Percentiles rank a stretch among this genome's conserved stretches.
Evolutionary conservation across 2,797 vertebrate species (phyloP).

Genomic region (Poecilia picta): DNA sequence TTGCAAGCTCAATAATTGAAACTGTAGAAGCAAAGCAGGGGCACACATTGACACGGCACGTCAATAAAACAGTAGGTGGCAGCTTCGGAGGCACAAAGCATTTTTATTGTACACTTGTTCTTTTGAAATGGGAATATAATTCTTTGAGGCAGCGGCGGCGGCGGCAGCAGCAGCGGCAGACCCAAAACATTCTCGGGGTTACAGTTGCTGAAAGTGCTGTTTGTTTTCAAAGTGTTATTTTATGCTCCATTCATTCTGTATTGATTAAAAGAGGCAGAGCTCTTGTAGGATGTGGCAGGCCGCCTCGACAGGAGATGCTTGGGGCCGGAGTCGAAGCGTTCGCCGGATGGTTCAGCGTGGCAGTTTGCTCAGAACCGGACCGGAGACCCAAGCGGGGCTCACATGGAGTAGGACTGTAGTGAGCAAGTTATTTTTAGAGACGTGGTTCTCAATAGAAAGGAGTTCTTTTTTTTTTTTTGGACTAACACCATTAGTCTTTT

Average conservation of each 20-base stretch:
- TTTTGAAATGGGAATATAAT: conserved; percentile 62
- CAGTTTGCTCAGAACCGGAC: conserved; percentile 52
- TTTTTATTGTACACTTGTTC: conserved; percentile 62
- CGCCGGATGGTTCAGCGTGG: conserved; percentile 63
- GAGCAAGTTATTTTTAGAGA: conserved; percentile 77
- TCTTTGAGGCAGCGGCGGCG: conserved; percentile 56
- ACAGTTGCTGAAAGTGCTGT: conserved; percentile 42
- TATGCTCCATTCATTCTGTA: conserved; percentile 55
- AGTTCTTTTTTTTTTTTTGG: conserved; percentile 84
- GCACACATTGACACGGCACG: conserved; percentile 56
- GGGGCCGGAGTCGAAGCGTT: conserved; percentile 49
- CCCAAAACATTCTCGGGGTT: conserved; percentile 46
- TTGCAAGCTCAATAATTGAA: conserved; percentile 61
- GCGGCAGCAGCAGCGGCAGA: conserved; percentile 19
- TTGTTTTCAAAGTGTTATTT: conserved; percentile 65
- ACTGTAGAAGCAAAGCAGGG: conserved; percentile 46
- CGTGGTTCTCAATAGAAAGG: conserved; percentile 60
- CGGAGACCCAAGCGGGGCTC: conserved; percentile 40
- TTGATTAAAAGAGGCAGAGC: conserved; percentile 67
- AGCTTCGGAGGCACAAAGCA: conserved; percentile 38
- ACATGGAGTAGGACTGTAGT: conserved; percentile 55
- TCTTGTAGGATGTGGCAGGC: conserved; percentile 51
- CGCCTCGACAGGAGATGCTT: conserved; percentile 60
- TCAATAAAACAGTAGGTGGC: conserved; percentile 69
- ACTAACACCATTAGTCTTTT: conserved; percentile 84